Percentiles rank a stretch among this genome's conserved stretches.
phyloP scores from a whole-genome alignment of 1,140 invertebrate species.

The Habropoda laboriosa region DNA sequence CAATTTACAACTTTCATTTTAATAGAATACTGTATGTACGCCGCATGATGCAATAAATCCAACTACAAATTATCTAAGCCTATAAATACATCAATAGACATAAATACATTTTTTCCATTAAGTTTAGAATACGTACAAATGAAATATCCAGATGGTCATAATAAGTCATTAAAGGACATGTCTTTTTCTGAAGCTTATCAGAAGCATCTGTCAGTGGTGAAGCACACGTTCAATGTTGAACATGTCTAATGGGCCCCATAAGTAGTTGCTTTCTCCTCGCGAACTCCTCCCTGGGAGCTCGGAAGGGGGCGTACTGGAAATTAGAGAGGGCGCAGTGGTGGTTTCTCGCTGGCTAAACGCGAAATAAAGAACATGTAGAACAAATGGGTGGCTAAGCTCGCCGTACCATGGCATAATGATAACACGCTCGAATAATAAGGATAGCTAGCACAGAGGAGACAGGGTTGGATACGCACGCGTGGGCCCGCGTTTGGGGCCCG shows the following conservation, averaged over 20 bases:
- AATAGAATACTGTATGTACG: too few species aligned
- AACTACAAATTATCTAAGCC: too few species aligned
- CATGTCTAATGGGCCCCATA: background rate
- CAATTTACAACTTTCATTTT: too few species aligned
- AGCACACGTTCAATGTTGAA: background rate
- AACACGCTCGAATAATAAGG: conserved; percentile 82
- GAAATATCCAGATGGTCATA: background rate
- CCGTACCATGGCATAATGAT: conserved; percentile 76
- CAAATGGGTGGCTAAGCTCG: conserved; percentile 69
- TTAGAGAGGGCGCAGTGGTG: background rate
- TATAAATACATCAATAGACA: background rate
- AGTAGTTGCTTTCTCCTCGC: background rate
- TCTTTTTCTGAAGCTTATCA: background rate
- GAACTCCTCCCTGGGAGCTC: background rate
- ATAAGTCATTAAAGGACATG: background rate
- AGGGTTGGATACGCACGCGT: conserved; percentile 82
- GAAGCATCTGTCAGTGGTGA: background rate
- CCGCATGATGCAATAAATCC: too few species aligned
- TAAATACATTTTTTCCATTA: background rate
- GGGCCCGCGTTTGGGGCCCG: conserved; percentile 78
- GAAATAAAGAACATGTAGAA: conserved; percentile 61
- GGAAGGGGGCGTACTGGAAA: too few species aligned
- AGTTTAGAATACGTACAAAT: background rate
- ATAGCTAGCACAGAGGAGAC: conserved; percentile 79
- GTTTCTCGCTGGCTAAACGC: conserved; percentile 52